A percentile compares a stretch with the other conserved stretches of the same genome.
phyloP scores from a whole-genome alignment of 1,140 invertebrate species.

The Drosophila bipectinata region DNA sequence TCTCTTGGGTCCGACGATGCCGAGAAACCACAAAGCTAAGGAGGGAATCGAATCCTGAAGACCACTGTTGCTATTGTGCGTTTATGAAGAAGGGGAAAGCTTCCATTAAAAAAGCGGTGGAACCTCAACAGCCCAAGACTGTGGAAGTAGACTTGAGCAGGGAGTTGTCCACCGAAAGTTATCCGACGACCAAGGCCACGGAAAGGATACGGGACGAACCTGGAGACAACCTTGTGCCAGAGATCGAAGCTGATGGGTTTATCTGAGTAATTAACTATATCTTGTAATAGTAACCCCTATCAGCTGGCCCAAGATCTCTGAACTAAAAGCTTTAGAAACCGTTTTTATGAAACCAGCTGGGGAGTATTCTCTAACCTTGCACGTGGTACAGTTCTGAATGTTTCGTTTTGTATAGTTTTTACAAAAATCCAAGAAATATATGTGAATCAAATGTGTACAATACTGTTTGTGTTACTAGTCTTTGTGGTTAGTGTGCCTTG shows the following conservation, averaged over 20 bases:
- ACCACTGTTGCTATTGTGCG: slow-evolving; percentile 59
- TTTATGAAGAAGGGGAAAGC: slow-evolving; percentile 45
- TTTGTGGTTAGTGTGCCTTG: slow-evolving; percentile 5
- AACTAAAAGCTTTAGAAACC: slow-evolving; percentile 38
- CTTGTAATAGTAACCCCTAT: no score
- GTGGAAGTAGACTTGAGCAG: neutral
- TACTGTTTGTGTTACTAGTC: slow-evolving; percentile 48
- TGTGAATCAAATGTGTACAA: slow-evolving; percentile 46
- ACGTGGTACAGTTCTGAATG: slow-evolving; percentile 38
- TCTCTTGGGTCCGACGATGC: slow-evolving; percentile 49
- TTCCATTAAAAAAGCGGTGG: neutral
- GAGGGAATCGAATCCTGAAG: neutral
- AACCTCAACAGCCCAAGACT: neutral
- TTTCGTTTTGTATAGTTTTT: slow-evolving; percentile 32
- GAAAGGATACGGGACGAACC: slow-evolving; percentile 9
- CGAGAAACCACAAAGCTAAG: slow-evolving; percentile 3
- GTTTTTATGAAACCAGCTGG: slow-evolving; percentile 18
- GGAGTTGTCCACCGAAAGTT: slow-evolving; percentile 8
- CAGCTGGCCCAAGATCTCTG: slow-evolving; percentile 15
- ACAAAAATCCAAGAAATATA: slow-evolving; percentile 14
- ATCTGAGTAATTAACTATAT: slow-evolving; percentile 21
- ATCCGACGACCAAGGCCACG: slow-evolving; percentile 7
- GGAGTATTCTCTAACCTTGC: slow-evolving; percentile 5
- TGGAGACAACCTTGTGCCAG: neutral
- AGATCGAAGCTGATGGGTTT: slow-evolving; percentile 55